Percentiles rank a stretch among this genome's conserved stretches.
phyloP scores from a whole-genome alignment of 35 echinoderm and acorn worm genomes.

The Heliocidaris tuberculata region DNA sequence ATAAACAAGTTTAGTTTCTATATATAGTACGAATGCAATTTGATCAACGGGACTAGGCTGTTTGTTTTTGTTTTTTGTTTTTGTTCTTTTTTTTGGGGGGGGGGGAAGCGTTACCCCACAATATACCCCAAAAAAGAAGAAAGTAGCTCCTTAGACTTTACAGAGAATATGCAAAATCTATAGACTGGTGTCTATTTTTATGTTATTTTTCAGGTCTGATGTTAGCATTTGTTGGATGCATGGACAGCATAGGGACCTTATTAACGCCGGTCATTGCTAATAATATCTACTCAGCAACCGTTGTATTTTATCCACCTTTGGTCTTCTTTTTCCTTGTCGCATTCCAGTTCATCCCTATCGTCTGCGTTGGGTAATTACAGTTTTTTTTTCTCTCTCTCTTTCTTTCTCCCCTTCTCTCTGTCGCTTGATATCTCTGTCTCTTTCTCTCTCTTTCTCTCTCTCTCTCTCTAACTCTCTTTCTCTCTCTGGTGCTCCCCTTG shows the following conservation, averaged over 20 bases:
- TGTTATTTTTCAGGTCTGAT: constrained; percentile 17
- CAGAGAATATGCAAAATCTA: background rate
- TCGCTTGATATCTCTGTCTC: background rate
- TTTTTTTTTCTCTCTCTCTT: background rate
- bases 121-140: background rate
- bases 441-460: too few relatives aligned
- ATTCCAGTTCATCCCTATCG: background rate
- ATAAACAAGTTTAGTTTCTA: too few relatives aligned
- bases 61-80: too few relatives aligned
- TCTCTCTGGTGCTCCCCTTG: too few relatives aligned
- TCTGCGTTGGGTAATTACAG: background rate
- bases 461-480: too few relatives aligned
- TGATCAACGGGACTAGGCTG: too few relatives aligned
- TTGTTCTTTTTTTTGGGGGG: background rate
- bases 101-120: background rate
- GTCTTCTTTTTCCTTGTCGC: background rate
- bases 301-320: background rate
- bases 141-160: background rate
- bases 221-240: background rate
- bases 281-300: constrained; percentile 24
- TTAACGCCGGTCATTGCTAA: background rate
- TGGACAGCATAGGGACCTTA: background rate
- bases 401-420: background rate
- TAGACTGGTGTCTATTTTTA: background rate
- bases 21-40: too few relatives aligned